These are phyloP conservation scores for Elmis aenea DNA, from an alignment of 2,888 invertebrate genomes.

Conservation along the genomic window DNA sequence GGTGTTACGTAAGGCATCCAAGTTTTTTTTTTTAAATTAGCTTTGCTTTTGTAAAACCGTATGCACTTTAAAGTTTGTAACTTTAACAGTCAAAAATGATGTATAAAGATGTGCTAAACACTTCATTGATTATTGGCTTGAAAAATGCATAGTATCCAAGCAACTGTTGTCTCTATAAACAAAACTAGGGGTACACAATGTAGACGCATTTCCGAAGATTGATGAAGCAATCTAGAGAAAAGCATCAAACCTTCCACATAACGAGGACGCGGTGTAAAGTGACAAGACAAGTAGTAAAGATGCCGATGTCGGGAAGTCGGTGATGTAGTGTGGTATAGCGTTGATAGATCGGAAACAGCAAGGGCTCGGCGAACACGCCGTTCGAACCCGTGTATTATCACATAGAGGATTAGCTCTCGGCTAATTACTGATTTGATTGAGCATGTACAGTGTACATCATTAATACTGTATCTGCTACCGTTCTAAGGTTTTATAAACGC, in stretches of 20 bases:
- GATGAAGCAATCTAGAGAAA: constrained; percentile 36
- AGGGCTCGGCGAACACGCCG: constrained; percentile 33
- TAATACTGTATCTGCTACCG: too few species aligned
- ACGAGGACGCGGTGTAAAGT: constrained; percentile 33
- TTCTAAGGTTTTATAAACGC: too few species aligned
- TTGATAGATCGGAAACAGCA: constrained; percentile 36
- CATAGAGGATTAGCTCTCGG: constrained; percentile 34
- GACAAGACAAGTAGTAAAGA: constrained; percentile 37
- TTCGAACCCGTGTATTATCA: constrained; percentile 32
- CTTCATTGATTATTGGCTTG: constrained; percentile 18
- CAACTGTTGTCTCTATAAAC: constrained; percentile 22
- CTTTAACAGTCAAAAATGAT: too few species aligned
- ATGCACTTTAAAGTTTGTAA: too few species aligned
- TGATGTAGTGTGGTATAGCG: constrained; percentile 33
- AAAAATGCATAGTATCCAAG: constrained; percentile 16
- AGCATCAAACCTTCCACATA: constrained; percentile 35
- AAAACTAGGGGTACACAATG: constrained; percentile 25
- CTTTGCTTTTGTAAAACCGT: too few species aligned
- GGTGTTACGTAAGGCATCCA: too few species aligned
- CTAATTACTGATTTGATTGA: constrained; percentile 28
- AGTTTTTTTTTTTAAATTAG: too few species aligned
- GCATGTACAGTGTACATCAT: too few species aligned
- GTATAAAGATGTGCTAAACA: too few species aligned
- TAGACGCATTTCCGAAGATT: constrained; percentile 29
- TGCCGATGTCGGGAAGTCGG: constrained; percentile 33